Evolutionary conservation across 2,888 invertebrate species (phyloP).

Genomic region (Orchesella flavescens): DNA sequence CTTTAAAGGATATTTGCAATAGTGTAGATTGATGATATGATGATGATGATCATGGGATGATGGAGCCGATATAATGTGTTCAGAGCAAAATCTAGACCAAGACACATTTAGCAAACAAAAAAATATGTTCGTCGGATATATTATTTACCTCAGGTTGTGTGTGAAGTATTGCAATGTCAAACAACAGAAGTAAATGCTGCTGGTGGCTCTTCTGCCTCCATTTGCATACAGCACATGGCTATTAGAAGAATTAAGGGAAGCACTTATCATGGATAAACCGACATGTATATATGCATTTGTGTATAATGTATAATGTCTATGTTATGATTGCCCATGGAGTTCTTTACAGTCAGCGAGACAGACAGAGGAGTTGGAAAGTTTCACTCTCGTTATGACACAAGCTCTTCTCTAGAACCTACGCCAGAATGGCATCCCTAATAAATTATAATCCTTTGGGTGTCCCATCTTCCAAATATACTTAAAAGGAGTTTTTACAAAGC

Average conservation of each 20-base stretch:
- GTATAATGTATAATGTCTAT: too few relatives aligned
- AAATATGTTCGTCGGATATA: not conserved
- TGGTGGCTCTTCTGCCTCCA: too few relatives aligned
- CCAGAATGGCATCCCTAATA: constrained; percentile 28
- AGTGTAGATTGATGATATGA: constrained; percentile 10
- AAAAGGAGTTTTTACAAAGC: constrained; percentile 52
- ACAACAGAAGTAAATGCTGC: too few relatives aligned
- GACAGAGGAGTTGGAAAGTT: constrained; percentile 21
- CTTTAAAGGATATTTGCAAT: constrained; percentile 49
- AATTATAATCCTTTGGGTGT: constrained; percentile 54
- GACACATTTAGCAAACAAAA: constrained; percentile 8
- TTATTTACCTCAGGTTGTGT: not conserved
- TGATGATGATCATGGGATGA: not conserved
- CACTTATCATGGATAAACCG: too few relatives aligned
- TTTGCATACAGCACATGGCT: too few relatives aligned
- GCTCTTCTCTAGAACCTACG: constrained; percentile 6
- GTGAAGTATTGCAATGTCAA: not conserved
- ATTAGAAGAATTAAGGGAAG: too few relatives aligned
- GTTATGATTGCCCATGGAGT: not conserved
- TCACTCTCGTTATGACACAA: constrained; percentile 13
- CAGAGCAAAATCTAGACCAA: not conserved
- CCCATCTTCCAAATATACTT: constrained; percentile 39
- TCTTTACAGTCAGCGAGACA: not conserved
- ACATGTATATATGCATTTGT: too few relatives aligned
- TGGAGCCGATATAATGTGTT: constrained; percentile 2